A percentile compares a stretch with the other conserved stretches of the same genome.
Evolutionary conservation across 2,113 vertebrate genomes (phyloP).

Genomic region (Larimichthys polyactis): DNA sequence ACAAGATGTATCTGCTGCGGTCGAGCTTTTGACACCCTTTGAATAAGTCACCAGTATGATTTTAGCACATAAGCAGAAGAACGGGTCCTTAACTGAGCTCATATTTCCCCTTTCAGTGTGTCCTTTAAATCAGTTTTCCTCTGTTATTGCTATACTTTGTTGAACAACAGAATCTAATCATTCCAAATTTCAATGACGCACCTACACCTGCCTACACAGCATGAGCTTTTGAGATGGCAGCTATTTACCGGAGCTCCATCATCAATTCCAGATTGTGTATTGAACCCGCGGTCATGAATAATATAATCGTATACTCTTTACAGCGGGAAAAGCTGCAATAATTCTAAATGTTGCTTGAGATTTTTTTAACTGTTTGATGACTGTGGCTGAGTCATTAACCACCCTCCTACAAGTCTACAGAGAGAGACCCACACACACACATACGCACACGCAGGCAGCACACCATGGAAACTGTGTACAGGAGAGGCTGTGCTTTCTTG

Average conservation of each 20-base stretch:
- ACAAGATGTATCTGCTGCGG: not conserved
- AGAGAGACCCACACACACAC: not conserved
- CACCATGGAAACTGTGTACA: constrained; percentile 36
- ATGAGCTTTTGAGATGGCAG: not conserved
- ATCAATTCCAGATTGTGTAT: not conserved
- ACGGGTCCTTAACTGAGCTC: not conserved
- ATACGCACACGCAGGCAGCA: constrained; percentile 13
- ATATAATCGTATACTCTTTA: not conserved
- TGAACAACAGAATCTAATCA: not conserved
- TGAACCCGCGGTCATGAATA: not conserved
- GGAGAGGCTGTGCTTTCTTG: constrained; percentile 9
- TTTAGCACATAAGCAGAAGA: not conserved
- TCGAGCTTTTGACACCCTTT: not conserved
- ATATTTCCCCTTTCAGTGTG: not conserved
- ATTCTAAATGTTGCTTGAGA: not conserved
- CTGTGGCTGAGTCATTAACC: constrained; percentile 9
- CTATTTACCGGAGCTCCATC: constrained; percentile 1
- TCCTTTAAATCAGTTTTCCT: not conserved
- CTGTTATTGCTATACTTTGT: not conserved
- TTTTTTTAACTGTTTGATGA: constrained; percentile 16
- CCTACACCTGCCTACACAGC: not conserved
- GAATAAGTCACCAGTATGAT: not conserved
- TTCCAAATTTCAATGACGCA: not conserved
- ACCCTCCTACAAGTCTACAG: constrained; percentile 21
- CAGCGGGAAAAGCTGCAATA: not conserved